phyloP scores from a whole-genome alignment of 1,140 invertebrate species.

The Odontomachus brunneus region DNA sequence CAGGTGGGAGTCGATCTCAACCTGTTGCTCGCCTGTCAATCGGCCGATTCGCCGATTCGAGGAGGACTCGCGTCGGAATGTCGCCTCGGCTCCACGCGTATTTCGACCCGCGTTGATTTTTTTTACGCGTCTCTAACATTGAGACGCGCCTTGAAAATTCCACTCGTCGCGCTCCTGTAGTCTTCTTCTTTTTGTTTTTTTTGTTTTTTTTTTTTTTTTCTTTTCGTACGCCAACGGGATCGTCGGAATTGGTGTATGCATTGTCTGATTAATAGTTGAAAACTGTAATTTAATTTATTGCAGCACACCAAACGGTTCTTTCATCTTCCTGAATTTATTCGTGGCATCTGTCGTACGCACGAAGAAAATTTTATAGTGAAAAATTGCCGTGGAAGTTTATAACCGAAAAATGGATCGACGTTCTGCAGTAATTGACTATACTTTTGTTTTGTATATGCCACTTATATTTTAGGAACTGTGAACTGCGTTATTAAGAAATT shows the following conservation, averaged over 20 bases:
- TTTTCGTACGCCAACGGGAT: background rate
- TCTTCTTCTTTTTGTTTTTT: no score
- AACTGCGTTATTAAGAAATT: no score
- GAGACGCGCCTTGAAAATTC: background rate
- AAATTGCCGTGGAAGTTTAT: no score
- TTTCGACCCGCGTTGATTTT: background rate
- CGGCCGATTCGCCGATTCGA: slow-evolving; percentile 57
- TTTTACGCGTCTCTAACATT: background rate
- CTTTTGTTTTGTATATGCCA: no score
- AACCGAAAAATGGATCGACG: no score
- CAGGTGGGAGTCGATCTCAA: slow-evolving; percentile 72
- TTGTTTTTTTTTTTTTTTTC: no score
- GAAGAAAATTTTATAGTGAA: no score
- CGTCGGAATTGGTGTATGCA: background rate
- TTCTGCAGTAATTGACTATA: no score
- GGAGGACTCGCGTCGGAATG: background rate
- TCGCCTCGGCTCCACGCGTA: background rate
- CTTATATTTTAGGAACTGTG: no score
- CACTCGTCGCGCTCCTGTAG: background rate
- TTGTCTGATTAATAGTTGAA: no score
- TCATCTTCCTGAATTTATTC: background rate
- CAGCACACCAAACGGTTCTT: background rate
- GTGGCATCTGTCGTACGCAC: background rate
- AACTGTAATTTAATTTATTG: background rate
- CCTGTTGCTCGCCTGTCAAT: slow-evolving; percentile 71